These are phyloP conservation scores for Argynnis bischoffii DNA, from an alignment of 2,888 invertebrate genomes.

Conservation along the genomic window DNA sequence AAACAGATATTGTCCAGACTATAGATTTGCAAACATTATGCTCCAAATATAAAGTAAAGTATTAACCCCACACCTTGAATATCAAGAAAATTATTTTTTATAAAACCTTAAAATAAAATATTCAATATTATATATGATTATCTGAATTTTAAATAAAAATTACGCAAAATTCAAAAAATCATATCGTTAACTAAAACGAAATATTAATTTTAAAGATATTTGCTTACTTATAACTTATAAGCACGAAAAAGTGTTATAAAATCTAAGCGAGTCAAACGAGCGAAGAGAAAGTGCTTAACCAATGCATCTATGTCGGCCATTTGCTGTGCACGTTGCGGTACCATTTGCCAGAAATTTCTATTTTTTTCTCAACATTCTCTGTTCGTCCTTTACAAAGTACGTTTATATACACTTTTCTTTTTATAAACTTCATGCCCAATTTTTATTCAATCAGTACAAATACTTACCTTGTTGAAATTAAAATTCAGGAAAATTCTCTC, in stretches of 20 bases:
- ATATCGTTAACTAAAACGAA: too few relatives aligned
- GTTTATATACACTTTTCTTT: slow-evolving; percentile 1
- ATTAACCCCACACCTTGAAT: too few relatives aligned
- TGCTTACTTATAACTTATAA: slow-evolving; percentile 30
- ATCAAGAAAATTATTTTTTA: too few relatives aligned
- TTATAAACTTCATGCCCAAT: slow-evolving; percentile 3
- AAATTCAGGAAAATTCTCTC: slow-evolving; percentile 49
- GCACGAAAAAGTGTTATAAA: slow-evolving; percentile 53
- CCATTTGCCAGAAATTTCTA: slow-evolving; percentile 46
- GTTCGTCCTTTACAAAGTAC: not conserved
- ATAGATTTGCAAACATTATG: too few relatives aligned
- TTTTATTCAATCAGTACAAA: slow-evolving; percentile 19
- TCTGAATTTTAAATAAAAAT: too few relatives aligned
- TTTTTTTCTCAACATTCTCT: slow-evolving; percentile 9
- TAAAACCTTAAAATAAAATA: too few relatives aligned
- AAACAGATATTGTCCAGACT: too few relatives aligned
- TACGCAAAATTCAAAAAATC: too few relatives aligned
- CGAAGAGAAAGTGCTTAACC: slow-evolving; percentile 67
- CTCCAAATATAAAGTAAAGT: too few relatives aligned
- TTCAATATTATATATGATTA: too few relatives aligned
- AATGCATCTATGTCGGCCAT: slow-evolving; percentile 68
- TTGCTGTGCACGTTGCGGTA: slow-evolving; percentile 50
- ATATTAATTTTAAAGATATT: not conserved
- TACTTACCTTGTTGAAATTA: slow-evolving; percentile 61
- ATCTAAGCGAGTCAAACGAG: slow-evolving; percentile 37